These are phyloP conservation scores for Eptatretus burgeri DNA, from an alignment of 2,113 vertebrate genomes.

Conservation along the genomic window DNA sequence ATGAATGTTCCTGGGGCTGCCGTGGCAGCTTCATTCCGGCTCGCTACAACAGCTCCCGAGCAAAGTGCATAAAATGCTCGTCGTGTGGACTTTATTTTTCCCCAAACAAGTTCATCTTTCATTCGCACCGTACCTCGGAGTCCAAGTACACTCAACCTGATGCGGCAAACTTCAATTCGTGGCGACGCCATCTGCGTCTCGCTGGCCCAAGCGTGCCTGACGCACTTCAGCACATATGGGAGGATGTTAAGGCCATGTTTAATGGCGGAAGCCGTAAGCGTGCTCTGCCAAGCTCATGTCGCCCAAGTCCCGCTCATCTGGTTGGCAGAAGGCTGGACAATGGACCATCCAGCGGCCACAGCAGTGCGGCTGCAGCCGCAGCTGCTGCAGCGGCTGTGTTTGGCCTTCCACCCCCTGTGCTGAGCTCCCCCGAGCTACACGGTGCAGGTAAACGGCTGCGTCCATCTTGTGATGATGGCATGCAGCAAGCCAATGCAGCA, in stretches of 20 bases:
- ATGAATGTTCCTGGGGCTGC: constrained; percentile 59
- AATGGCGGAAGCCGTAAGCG: constrained; percentile 70
- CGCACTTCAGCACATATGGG: constrained; percentile 58
- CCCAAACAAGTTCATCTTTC: constrained; percentile 67
- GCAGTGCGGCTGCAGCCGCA: constrained; percentile 12
- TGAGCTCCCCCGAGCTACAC: constrained; percentile 14
- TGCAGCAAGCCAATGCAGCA: constrained; percentile 12
- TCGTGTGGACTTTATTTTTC: constrained; percentile 69
- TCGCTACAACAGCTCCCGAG: constrained; percentile 54
- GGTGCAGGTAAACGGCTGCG: constrained; percentile 12
- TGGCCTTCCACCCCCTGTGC: constrained; percentile 16
- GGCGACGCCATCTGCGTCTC: constrained; percentile 59
- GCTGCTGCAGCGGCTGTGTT: constrained; percentile 15
- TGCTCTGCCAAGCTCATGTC: constrained; percentile 25
- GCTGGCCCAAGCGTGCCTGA: constrained; percentile 38
- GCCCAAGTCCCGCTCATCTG: no score
- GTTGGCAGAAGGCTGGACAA: no score
- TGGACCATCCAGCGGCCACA: constrained; percentile 14
- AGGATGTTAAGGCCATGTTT: constrained; percentile 93
- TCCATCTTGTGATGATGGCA: constrained; percentile 23
- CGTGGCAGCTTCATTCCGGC: constrained; percentile 57
- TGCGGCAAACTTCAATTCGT: constrained; percentile 63
- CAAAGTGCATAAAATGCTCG: constrained; percentile 64
- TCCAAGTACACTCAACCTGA: constrained; percentile 61
- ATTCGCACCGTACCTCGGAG: constrained; percentile 50